Evolutionary conservation across 1,140 invertebrate species (phyloP), one percentile per base, ranked within the genome.

Genomic region (Nautilus pompilius): DNA sequence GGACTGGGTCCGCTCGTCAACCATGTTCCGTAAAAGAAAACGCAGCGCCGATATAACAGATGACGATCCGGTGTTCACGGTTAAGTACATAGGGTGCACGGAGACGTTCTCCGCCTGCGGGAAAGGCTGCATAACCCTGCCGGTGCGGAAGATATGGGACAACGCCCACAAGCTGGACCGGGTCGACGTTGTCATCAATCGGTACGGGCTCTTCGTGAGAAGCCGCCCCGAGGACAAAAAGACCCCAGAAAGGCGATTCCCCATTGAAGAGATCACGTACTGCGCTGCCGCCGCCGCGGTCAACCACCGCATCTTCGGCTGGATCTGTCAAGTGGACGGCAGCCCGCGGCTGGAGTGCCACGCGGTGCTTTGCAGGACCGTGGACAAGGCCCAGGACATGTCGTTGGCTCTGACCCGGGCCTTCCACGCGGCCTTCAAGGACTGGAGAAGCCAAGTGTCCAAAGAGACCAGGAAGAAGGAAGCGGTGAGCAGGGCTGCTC

Each of bases 261-360:
- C 22, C 3, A 76, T 76, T 33, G 68, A 73, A 49, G 61, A 75
- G 28, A 72, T 76, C 24, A 71, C 75, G 0, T 75, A 72, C 51
- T 76, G 75, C 45, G 67, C 66, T 28, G 62, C 69, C 2, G 71
- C 70, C 48, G 64, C 49, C 4, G 33, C n/a, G 20, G 63, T 71
- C 1, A 74, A 75, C 46, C 73, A 74, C 29, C 56, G 71, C 26
- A 69, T 80, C 30, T 78, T 80, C 53, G 70, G 72, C 26, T 80
- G 78, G 78, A 77, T 80, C 53, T 71, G 58, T 53, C 66, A 67
- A n/a, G 55, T 63, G 10, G 33, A 60, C 0, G 62, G 60, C 0
- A 55, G 46, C 2, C 62, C 63, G 1, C 58, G 57, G 17, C 58
- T 77, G 36, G 32, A 71, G 45, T 71, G 67, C 63, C 71, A 77